Evolutionary conservation across 2,113 vertebrate genomes (phyloP).

Genomic region (Eclectus roratus): DNA sequence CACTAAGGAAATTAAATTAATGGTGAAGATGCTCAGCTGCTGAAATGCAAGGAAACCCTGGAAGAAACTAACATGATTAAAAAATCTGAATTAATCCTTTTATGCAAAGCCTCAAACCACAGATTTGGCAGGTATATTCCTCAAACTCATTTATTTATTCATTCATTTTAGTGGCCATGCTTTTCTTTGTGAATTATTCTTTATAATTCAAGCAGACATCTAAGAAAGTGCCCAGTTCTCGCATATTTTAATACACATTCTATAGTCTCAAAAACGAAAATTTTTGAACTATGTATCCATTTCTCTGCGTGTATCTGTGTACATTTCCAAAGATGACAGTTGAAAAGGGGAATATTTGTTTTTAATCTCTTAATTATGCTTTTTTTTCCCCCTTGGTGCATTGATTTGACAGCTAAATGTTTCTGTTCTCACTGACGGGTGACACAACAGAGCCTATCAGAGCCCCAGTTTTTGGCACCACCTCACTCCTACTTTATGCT

Average conservation of each 20-base stretch:
- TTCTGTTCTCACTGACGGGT: conserved; percentile 11
- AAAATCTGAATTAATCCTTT: conserved; percentile 42
- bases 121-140: not conserved
- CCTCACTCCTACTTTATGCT: conserved; percentile 19
- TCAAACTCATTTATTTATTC: conserved; percentile 44
- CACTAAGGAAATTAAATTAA: conserved; percentile 31
- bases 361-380: conserved; percentile 30
- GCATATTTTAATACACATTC: not conserved
- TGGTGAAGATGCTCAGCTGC: not conserved
- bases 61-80: conserved; percentile 42
- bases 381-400: not conserved
- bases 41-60: not conserved
- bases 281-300: not conserved
- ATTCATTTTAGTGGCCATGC: not conserved
- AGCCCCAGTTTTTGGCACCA: conserved; percentile 11
- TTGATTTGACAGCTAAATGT: not conserved
- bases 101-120: conserved; percentile 7
- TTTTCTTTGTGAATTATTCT: conserved; percentile 14
- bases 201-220: conserved; percentile 20
- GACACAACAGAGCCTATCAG: not conserved
- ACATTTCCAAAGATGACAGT: not conserved
- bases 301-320: not conserved
- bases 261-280: not conserved
- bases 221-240: not conserved
- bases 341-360: not conserved